Evolutionary conservation across 2,888 invertebrate genomes (phyloP), one percentile per base, ranked within the genome.

Genomic region (Teleogryllus oceanicus): DNA sequence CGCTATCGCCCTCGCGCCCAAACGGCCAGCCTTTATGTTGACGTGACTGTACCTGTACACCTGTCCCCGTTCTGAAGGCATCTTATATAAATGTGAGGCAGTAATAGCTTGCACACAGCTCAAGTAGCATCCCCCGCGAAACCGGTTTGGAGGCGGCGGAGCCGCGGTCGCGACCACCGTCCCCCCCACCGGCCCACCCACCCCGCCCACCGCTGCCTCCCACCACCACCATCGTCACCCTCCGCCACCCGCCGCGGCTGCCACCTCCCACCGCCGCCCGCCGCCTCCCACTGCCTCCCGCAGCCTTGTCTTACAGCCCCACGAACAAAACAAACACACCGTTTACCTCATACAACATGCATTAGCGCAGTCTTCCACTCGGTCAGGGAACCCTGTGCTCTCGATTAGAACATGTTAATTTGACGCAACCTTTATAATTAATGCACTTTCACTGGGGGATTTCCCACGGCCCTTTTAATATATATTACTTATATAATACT

Each of bases 21-120:
- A 37, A 37, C 37, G 37, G 37, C 37, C 37, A 37, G 37, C 62
- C n/a, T 62, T n/a, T 12, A 18, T n/a, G n/a, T 13, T 1, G 62
- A 13, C 62, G 62, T n/a, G 62, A 62, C 62, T 62, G 62, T 62
- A 62, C 62, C 62, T 62, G 62, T 62, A 62, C 62, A 62, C 62
- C 62, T 62, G 62, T 62, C 62, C 62, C 62, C n/a, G 16, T 62
- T 62, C 62, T 62, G 62, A 62, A 62, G 62, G 62, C 62, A 62
- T 62, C 62, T 62, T 62, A 62, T 62, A 62, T 62, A 62, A 62
- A 62, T 62, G 62, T 62, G 62, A 62, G 62, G 62, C 62, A 62
- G 62, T 62, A 62, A 62, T 62, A 62, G 62, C 62, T 62, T 62
- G 62, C 62, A 62, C 62, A 62, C 62, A 62, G 62, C 62, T 62